A percentile compares a stretch with the other conserved stretches of the same genome.
Conservation (phyloP, 2,888 invertebrate genomes). For the Epistrophe eligans region DNA sequence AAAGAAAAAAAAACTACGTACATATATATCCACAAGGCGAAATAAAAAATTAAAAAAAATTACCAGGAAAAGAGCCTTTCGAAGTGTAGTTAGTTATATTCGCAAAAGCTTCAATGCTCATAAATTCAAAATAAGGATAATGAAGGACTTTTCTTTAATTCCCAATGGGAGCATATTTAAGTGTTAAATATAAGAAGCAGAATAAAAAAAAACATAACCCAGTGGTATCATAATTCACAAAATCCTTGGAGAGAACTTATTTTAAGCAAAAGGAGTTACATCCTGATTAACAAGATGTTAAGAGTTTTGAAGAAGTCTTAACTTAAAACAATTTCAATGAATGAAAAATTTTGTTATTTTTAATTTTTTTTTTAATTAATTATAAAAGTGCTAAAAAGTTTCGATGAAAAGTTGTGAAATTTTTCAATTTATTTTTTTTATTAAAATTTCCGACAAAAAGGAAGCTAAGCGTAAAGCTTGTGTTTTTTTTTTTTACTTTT, state of each 20-base stretch:
- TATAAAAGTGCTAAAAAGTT: background rate
- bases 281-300: constrained; percentile 5
- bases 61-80: constrained; percentile 5
- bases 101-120: constrained; percentile 31
- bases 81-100: background rate
- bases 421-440: too few species aligned
- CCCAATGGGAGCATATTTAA: constrained; percentile 27
- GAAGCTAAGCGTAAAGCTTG: too few species aligned
- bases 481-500: too few species aligned
- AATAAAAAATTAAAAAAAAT: constrained; percentile 13
- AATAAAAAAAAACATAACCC: background rate
- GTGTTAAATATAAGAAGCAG: constrained; percentile 1
- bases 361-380: background rate
- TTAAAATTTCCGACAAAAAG: too few species aligned
- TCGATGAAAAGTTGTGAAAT: too few species aligned
- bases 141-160: constrained; percentile 51
- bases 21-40: constrained; percentile 21
- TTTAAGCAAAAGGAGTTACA: background rate
- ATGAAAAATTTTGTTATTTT: background rate
- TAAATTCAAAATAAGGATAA: constrained; percentile 52
- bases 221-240: background rate
- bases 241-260: background rate
- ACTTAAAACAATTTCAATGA: background rate
- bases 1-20: background rate
- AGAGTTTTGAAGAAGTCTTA: background rate